Evolutionary conservation across 1,140 invertebrate genomes (phyloP), one percentile per base, ranked within the genome.

Genomic region (Euwallacea similis): DNA sequence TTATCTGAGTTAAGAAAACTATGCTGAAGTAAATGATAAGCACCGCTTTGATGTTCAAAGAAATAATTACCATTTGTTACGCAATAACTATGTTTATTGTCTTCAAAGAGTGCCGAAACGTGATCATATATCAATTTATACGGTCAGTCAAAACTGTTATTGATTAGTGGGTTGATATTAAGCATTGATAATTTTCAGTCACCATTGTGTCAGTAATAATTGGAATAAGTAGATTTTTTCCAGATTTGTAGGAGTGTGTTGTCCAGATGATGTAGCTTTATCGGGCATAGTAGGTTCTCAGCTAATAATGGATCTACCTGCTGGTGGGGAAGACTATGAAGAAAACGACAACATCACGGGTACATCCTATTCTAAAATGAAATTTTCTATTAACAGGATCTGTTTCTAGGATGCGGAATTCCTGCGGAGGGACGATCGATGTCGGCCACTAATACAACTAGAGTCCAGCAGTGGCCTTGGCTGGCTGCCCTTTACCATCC

Each of bases 391-490:
- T n/a, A 6, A 42, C 43, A n/a, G 42, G 9, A 10, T 16, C 0
- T 54, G 46, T 62, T 71, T 73, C 56, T 53, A 84, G 90, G 89
- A 47, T 93, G 91, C 75, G 91, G 91, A 9, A 81, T 89, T 2
- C 88, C 86, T 74, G 85, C 85, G 0, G 85, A 86, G 73, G 81
- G 84, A 47, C 84, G 86, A 61, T 84, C 90, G 21, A 83, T 87
- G 2, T 88, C 90, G 0, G 87, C 88, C 76, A 86, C 88, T 0
- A 86, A 87, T 63, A 21, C 60, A 13, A 53, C 63, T 7, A 64
- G 46, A 59, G 65, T 69, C 55, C 76, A 79, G 72, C 63, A 78
- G 75, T 94, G 91, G 91, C 92, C 92, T 0, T 94, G 93, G 93
- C 91, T 94, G 86, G 92, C 86, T 0, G 90, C 90, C 2, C 76